Evolutionary conservation across 1,140 invertebrate genomes (phyloP).

Genomic region (Penaeus indicus): DNA sequence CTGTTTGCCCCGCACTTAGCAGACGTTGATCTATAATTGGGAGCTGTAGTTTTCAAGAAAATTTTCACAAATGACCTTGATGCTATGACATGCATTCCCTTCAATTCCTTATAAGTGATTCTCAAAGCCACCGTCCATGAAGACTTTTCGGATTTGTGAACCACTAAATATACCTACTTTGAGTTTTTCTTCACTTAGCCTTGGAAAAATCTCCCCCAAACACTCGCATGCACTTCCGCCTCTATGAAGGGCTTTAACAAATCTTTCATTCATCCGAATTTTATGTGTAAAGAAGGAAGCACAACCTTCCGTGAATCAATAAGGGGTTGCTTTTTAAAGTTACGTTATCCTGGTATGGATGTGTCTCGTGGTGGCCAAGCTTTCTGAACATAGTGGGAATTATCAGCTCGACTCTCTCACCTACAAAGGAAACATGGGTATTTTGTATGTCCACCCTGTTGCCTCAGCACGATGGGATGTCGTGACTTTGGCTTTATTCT

Average conservation of each 20-base stretch:
- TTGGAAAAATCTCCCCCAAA: neutral
- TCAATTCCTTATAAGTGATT: too few relatives aligned
- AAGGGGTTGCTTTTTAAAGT: neutral
- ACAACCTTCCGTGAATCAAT: neutral
- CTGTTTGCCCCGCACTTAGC: too few relatives aligned
- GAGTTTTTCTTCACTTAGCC: neutral
- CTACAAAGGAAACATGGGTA: neutral
- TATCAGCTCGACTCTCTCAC: neutral
- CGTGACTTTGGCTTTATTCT: neutral
- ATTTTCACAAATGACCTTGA: too few relatives aligned
- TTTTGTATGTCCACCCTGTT: neutral
- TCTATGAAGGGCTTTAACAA: neutral
- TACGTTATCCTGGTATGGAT: too few relatives aligned
- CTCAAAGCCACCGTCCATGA: too few relatives aligned
- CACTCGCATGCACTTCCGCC: neutral
- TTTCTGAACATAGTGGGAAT: too few relatives aligned
- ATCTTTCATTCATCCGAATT: slow-evolving; percentile 5
- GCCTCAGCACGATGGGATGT: neutral
- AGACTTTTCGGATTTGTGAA: too few relatives aligned
- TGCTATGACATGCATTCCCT: too few relatives aligned
- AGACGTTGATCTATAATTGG: too few relatives aligned
- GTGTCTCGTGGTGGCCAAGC: too few relatives aligned
- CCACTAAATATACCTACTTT: neutral
- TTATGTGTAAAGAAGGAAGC: slow-evolving; percentile 14
- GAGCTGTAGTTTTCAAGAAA: too few relatives aligned